Evolutionary conservation across 2,113 vertebrate genomes (phyloP), one percentile per base, ranked within the genome.

Genomic region (Apodemus sylvaticus): DNA sequence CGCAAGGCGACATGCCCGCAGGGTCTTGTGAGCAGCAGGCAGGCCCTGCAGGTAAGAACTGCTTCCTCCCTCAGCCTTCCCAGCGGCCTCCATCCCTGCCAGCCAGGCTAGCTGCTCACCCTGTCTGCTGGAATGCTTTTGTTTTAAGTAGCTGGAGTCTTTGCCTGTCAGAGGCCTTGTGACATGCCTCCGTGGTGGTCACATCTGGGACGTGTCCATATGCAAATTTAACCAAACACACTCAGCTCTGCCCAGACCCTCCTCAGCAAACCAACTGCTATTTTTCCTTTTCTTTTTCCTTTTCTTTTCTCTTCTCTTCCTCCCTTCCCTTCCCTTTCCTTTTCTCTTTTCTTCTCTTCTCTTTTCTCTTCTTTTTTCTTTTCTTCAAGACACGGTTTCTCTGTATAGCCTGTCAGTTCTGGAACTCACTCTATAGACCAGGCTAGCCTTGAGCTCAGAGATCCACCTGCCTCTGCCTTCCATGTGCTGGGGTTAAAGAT

Each of bases 71-170:
- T 0, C 29, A 86, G 42, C 31, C 7, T 12, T 74, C 22, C 31
- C 17, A 0, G 3, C 0, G 20, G 48, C 8, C 16, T 36, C 6
- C n/a, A 1, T 48, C 11, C 19, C 4, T 0, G 16, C 17, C 1
- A 16, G 34, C 34, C 3, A 1, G 2, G 6, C 17, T 13, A 7
- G 51, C 31, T 1, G 0, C 1, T 3, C 55, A 0, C 7, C 20
- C 0, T 60, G 19, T 24, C 66, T 5, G 1, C 20, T 2, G 20
- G 12, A 19, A 53, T 0, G 5, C 7, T 7, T 79, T 26, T 55
- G 34, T n/a, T 86, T 58, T 3, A 62, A 29, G 24, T 0, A 24
- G 48, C 62, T 48, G 4, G 20, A 34, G 34, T 7, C 12, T 34
- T 13, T 6, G 34, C 90, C 68, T 7, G 0, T 13, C 14, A 29